These are phyloP conservation scores for Microcebus jonahi DNA, from an alignment of 2,113 vertebrate species.

Conservation along the genomic window DNA sequence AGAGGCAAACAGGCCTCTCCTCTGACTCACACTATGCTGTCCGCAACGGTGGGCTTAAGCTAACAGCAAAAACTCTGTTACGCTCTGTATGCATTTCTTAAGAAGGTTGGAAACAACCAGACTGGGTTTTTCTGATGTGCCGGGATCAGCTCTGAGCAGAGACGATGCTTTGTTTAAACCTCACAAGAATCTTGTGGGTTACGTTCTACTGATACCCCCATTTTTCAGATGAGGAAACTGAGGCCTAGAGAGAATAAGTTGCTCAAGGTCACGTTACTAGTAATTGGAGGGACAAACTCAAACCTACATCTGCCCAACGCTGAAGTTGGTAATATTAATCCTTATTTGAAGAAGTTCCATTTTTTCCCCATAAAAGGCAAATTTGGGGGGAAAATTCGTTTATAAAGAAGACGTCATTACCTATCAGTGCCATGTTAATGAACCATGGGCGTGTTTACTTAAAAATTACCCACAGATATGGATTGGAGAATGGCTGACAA, in stretches of 20 bases:
- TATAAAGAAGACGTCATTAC: neutral
- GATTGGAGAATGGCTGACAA: neutral
- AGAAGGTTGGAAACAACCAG: neutral
- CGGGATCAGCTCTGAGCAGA: neutral
- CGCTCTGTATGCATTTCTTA: rapidly evolving
- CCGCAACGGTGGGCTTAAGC: neutral
- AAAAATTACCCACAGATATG: neutral
- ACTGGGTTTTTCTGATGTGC: neutral
- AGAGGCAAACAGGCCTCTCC: neutral
- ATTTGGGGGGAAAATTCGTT: neutral
- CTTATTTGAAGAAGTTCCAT: neutral
- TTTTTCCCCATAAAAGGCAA: neutral
- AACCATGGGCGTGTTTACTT: neutral
- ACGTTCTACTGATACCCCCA: neutral
- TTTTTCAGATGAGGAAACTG: neutral
- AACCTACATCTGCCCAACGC: neutral
- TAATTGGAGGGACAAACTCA: neutral
- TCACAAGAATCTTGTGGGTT: neutral
- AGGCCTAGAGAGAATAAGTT: neutral
- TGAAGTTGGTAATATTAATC: neutral
- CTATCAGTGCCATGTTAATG: neutral
- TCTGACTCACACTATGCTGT: neutral
- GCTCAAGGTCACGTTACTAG: neutral
- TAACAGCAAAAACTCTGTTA: neutral
- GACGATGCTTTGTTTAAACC: neutral